Percentiles rank a stretch among this genome's conserved stretches.
Conservation (phyloP, 2,113 vertebrate genomes). For the Pitta sordida region DNA sequence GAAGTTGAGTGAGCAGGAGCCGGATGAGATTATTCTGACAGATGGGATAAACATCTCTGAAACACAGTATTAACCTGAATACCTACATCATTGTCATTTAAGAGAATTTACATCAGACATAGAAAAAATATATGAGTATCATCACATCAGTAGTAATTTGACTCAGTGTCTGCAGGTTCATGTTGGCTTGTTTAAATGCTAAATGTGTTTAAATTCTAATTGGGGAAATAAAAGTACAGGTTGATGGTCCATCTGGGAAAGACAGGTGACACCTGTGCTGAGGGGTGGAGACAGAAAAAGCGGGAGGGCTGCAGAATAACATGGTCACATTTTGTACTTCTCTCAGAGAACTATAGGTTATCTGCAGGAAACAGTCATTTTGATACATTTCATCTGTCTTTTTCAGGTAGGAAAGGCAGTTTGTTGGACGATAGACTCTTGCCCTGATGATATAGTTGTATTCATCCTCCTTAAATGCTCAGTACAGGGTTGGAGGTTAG, state of each 20-base stretch:
- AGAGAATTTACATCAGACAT: neutral
- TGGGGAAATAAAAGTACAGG: neutral
- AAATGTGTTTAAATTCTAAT: neutral
- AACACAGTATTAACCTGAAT: neutral
- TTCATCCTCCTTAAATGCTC: neutral
- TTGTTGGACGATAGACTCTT: neutral
- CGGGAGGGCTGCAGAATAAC: neutral
- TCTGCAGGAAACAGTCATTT: neutral
- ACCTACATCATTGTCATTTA: neutral
- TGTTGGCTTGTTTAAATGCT: neutral
- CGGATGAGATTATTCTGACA: neutral
- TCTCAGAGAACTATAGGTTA: neutral
- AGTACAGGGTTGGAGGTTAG: neutral
- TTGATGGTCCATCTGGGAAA: neutral
- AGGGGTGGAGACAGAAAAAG: neutral
- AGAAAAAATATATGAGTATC: neutral
- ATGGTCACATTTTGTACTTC: neutral
- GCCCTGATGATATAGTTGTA: neutral
- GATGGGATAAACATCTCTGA: neutral
- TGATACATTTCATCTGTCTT: constrained; percentile 5
- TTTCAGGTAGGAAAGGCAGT: neutral
- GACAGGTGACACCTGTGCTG: neutral
- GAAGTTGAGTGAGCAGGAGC: neutral
- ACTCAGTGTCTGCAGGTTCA: neutral
- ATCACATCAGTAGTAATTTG: neutral